These are phyloP conservation scores for Phylloscopus trochilus DNA, from an alignment of 2,113 vertebrate genomes.

Conservation along the genomic window DNA sequence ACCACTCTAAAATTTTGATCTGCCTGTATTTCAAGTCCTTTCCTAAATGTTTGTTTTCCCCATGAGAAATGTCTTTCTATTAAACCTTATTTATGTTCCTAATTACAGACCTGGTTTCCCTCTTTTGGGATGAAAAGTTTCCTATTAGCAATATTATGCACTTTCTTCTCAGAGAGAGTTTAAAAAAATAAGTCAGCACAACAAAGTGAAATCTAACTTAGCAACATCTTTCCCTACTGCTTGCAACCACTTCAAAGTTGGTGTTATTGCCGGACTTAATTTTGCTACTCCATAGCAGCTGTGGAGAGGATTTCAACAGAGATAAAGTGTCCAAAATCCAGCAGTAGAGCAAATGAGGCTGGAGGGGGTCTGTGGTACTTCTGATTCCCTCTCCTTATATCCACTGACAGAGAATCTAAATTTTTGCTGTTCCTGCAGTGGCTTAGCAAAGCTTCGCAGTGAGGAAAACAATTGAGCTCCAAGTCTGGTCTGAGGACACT, in stretches of 20 bases:
- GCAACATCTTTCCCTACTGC: not conserved
- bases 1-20: conserved; percentile 47
- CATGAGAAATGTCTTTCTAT: conserved; percentile 51
- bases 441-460: not conserved
- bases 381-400: not conserved
- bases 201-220: conserved; percentile 23
- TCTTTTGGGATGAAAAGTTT: conserved; percentile 39
- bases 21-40: conserved; percentile 49
- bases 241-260: not conserved
- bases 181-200: conserved; percentile 25
- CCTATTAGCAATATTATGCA: conserved; percentile 35
- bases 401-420: not conserved
- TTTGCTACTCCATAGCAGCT: not conserved
- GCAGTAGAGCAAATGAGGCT: not conserved
- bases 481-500: not conserved
- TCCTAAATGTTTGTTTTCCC: conserved; percentile 64
- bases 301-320: not conserved
- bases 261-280: not conserved
- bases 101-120: conserved; percentile 47
- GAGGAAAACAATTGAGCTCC: accelerated
- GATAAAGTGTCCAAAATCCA: not conserved
- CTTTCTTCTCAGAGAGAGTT: conserved; percentile 7
- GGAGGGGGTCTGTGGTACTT: not conserved
- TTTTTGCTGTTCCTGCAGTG: not conserved
- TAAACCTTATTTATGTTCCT: conserved; percentile 42